Evolutionary conservation across 2,113 vertebrate genomes (phyloP), one percentile per base, ranked within the genome.

Genomic region (Calidris pygmaea): DNA sequence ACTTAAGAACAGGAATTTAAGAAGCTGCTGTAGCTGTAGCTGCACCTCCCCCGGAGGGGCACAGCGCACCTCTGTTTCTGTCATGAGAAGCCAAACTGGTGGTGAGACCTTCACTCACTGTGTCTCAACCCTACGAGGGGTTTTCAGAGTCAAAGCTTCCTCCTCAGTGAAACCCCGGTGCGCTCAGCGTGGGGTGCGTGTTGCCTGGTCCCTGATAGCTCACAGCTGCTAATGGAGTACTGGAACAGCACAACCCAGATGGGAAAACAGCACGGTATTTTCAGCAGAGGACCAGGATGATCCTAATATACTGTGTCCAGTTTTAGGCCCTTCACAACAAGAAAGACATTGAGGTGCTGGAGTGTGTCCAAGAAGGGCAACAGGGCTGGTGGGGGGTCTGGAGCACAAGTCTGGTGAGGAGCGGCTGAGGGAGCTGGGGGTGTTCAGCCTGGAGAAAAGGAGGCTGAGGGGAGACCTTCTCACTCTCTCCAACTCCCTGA

Each of bases 101-200:
- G 55, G 7, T 0, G 13, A 66, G 15, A 71, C 35, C 29, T 9
- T 82, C 67, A 3, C 6, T 14, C 22, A 2, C 3, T 0, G 0
- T 12, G 15, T 22, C 32, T 22, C 18, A 41, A 12, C 17, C 32
- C 18, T 56, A 9, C 0, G 1, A 83, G 48, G 27, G 18, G 4
- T 29, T 74, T 18, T 23, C 56, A 68, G 59, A 85, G 29, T 6
- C 50, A 22, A 14, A 27, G 6, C 12, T 48, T 4, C 67, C 30
- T 70, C 12, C 48, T 24, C 0, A 0, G 2, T 10, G n/a, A 65
- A 52, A 10, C 3, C 34, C 23, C 0, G 0, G 17, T 8, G 47
- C 1, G 0, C 14, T 47, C n/a, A 30, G 12, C 0, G 0, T 18
- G 30, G 53, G 43, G 41, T 7, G 34, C 0, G 1, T 0, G 1